Percentiles rank a stretch among this genome's conserved stretches.
These are phyloP conservation scores for Lophius americanus DNA, from an alignment of 2,797 vertebrate genomes.

Conservation along the genomic window DNA sequence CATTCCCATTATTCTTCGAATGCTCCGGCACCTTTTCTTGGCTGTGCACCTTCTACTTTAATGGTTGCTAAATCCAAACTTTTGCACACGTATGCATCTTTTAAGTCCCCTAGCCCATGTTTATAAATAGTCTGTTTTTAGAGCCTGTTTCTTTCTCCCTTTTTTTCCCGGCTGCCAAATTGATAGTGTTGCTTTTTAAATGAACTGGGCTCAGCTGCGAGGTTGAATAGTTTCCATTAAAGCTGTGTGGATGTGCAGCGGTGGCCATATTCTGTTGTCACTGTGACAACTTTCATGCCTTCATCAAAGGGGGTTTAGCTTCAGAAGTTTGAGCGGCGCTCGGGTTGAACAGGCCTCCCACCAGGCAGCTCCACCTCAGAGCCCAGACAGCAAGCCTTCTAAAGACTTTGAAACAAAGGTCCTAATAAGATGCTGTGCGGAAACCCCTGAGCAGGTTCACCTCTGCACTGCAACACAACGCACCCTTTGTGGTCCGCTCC, in stretches of 20 bases:
- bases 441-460: constrained; percentile 43
- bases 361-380: constrained; percentile 61
- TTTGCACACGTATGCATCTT: constrained; percentile 9
- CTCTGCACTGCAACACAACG: constrained; percentile 32
- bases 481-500: constrained; percentile 34
- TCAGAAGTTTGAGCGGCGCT: constrained; percentile 62
- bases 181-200: constrained; percentile 31
- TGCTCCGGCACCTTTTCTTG: no score
- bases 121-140: constrained; percentile 6
- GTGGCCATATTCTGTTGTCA: constrained; percentile 52
- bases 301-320: constrained; percentile 64
- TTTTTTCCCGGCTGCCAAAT: constrained; percentile 1
- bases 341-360: constrained; percentile 62
- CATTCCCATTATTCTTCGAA: no score
- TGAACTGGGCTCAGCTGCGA: constrained; percentile 18
- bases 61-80: background rate
- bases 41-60: background rate
- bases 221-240: constrained; percentile 52
- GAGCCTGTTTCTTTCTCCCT: background rate
- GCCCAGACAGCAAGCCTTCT: constrained; percentile 48
- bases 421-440: constrained; percentile 51
- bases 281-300: constrained; percentile 57
- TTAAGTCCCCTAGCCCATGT: background rate
- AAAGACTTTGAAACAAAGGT: constrained; percentile 69
- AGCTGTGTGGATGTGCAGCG: constrained; percentile 34